These are phyloP conservation scores for Baronia brevicornis DNA, from an alignment of 2,888 invertebrate genomes.

Conservation along the genomic window DNA sequence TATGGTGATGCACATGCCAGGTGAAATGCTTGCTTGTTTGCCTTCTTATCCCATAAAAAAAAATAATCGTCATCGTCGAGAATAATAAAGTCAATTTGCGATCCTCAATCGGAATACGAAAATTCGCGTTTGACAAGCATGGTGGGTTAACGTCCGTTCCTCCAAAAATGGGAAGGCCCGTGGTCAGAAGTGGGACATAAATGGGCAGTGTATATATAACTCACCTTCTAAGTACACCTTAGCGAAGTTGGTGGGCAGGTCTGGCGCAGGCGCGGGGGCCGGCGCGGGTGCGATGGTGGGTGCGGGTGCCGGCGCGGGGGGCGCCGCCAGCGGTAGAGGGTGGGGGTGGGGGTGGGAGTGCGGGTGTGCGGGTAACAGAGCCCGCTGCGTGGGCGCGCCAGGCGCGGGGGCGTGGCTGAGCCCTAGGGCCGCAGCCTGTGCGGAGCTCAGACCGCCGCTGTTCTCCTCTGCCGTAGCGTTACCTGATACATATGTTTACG, in stretches of 20 bases:
- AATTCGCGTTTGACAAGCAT: too few species aligned
- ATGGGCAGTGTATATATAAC: slow-evolving; percentile 17
- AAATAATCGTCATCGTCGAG: too few species aligned
- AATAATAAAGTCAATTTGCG: too few species aligned
- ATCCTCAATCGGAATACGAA: too few species aligned
- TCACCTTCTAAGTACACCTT: slow-evolving; percentile 58
- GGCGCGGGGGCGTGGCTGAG: slow-evolving; percentile 56
- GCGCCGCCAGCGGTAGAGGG: slow-evolving; percentile 38
- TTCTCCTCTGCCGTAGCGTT: slow-evolving; percentile 20
- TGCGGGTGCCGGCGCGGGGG: slow-evolving; percentile 23
- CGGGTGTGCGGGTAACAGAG: slow-evolving; percentile 43
- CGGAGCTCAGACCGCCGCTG: slow-evolving; percentile 46
- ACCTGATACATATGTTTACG: slow-evolving; percentile 6
- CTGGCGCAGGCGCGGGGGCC: slow-evolving; percentile 24
- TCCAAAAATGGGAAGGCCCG: too few species aligned
- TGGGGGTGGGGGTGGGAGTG: slow-evolving; percentile 26
- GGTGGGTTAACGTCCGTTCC: too few species aligned
- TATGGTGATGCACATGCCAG: too few species aligned
- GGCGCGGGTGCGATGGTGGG: slow-evolving; percentile 21
- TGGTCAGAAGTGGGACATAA: too few species aligned
- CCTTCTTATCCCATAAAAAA: too few species aligned
- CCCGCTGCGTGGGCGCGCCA: slow-evolving; percentile 39
- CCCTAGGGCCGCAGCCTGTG: slow-evolving; percentile 63
- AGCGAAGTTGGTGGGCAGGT: slow-evolving; percentile 43
- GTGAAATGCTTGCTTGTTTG: too few species aligned